Evolutionary conservation across 2,113 vertebrate genomes (phyloP).

Genomic region (Butorides virescens): DNA sequence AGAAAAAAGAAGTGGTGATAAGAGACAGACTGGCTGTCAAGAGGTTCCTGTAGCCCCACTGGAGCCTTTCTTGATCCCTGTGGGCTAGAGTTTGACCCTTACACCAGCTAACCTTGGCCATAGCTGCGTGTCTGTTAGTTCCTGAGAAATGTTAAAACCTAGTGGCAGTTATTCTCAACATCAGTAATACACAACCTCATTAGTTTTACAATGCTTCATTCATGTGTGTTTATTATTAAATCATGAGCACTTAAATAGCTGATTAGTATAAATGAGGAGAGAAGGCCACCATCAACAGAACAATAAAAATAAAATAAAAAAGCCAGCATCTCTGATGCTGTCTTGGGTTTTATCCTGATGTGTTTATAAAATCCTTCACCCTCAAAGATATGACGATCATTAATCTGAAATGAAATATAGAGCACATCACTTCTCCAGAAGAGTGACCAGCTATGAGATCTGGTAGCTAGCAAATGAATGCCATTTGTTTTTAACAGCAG

Average conservation of each 20-base stretch:
- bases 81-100: neutral
- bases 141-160: constrained; percentile 13
- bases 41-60: neutral
- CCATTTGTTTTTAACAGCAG: constrained; percentile 49
- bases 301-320: constrained; percentile 26
- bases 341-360: neutral
- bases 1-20: neutral
- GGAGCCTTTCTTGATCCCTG: neutral
- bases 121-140: neutral
- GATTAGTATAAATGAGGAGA: constrained; percentile 42
- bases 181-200: constrained; percentile 17
- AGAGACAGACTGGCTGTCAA: constrained; percentile 29
- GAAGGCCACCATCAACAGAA: constrained; percentile 17
- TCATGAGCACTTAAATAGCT: constrained; percentile 43
- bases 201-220: constrained; percentile 28
- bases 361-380: constrained; percentile 46
- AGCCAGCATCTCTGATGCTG: neutral
- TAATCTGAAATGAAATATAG: constrained; percentile 39
- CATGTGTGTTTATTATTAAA: constrained; percentile 60
- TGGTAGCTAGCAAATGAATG: constrained; percentile 20
- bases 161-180: neutral
- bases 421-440: neutral
- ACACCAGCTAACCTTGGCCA: neutral
- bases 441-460: constrained; percentile 33
- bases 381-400: neutral